These are phyloP conservation scores for Drosophila equinoxialis DNA, from an alignment of 1,140 invertebrate genomes.

Conservation along the genomic window DNA sequence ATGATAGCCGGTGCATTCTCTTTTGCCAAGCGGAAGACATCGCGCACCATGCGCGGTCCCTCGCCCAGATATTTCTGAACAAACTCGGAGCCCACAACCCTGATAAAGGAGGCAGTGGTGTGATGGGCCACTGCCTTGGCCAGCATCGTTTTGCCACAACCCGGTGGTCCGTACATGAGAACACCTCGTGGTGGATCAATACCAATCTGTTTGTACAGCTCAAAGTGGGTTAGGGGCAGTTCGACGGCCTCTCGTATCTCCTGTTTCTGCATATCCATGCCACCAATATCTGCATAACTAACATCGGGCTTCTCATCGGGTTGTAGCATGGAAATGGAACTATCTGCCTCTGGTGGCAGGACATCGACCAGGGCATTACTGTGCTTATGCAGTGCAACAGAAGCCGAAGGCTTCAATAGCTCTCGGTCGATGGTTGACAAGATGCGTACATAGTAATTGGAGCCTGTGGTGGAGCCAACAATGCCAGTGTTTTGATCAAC, in stretches of 20 bases:
- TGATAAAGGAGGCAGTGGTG: slow-evolving; percentile 99
- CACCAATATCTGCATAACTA: slow-evolving; percentile 98
- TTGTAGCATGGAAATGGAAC: slow-evolving; percentile 97
- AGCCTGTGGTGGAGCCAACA: slow-evolving; percentile 90
- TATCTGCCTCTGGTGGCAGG: slow-evolving; percentile 98
- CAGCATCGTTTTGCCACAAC: slow-evolving; percentile 98
- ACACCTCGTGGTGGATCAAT: slow-evolving; percentile 98
- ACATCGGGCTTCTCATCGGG: slow-evolving; percentile 99
- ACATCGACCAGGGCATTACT: slow-evolving; percentile 99
- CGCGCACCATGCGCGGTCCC: slow-evolving; percentile 99
- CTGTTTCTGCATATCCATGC: slow-evolving; percentile 99
- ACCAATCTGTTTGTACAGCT: slow-evolving; percentile 98
- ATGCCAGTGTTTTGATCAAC: slow-evolving; percentile 99
- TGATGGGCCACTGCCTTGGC: slow-evolving; percentile 99
- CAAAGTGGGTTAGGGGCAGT: slow-evolving; percentile 98
- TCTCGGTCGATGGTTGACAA: slow-evolving; percentile 98
- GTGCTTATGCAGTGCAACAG: slow-evolving; percentile 98
- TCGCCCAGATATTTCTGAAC: slow-evolving; percentile 99
- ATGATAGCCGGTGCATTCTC: slow-evolving; percentile 99
- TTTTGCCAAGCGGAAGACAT: slow-evolving; percentile 99
- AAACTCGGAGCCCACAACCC: slow-evolving; percentile 99
- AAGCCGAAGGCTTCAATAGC: slow-evolving; percentile 96
- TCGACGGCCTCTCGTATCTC: slow-evolving; percentile 99
- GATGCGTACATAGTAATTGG: slow-evolving; percentile 99
- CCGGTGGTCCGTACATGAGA: slow-evolving; percentile 99